phyloP scores from a whole-genome alignment of 2,888 invertebrate genomes.

The Lasioglossum oenotherae region DNA sequence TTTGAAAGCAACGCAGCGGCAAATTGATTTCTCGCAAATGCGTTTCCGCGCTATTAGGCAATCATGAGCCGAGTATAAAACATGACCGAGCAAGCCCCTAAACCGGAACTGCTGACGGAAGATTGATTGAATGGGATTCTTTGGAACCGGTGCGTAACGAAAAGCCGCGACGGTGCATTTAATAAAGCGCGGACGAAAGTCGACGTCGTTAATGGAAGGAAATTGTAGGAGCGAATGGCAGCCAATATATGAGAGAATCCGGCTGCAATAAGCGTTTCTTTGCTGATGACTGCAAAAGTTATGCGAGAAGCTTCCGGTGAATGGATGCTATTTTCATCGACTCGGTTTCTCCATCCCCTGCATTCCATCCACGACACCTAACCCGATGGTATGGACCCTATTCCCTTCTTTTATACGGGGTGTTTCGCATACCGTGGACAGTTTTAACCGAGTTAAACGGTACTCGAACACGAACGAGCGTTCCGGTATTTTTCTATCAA shows the following conservation, averaged over 20 bases:
- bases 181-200: constrained; percentile 51
- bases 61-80: not conserved
- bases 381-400: constrained; percentile 32
- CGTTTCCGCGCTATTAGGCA: not conserved
- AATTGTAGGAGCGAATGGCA: constrained; percentile 55
- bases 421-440: not conserved
- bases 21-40: not conserved
- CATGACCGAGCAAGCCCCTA: not conserved
- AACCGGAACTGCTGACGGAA: constrained; percentile 17
- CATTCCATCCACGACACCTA: not conserved
- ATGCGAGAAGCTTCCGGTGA: constrained; percentile 66
- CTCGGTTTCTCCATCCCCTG: constrained; percentile 24
- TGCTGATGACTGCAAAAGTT: constrained; percentile 69
- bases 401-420: constrained; percentile 43
- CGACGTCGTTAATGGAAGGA: constrained; percentile 63
- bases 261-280: constrained; percentile 59
- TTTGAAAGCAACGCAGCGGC: not conserved
- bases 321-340: constrained; percentile 65
- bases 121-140: constrained; percentile 9
- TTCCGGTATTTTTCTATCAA: not conserved
- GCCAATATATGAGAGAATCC: constrained; percentile 57
- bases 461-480: not conserved
- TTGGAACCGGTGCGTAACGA: constrained; percentile 28
- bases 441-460: not conserved
- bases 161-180: constrained; percentile 20